Evolutionary conservation across 1,140 invertebrate species (phyloP), one percentile per base, ranked within the genome.

Genomic region (Epicauta chinensis): DNA sequence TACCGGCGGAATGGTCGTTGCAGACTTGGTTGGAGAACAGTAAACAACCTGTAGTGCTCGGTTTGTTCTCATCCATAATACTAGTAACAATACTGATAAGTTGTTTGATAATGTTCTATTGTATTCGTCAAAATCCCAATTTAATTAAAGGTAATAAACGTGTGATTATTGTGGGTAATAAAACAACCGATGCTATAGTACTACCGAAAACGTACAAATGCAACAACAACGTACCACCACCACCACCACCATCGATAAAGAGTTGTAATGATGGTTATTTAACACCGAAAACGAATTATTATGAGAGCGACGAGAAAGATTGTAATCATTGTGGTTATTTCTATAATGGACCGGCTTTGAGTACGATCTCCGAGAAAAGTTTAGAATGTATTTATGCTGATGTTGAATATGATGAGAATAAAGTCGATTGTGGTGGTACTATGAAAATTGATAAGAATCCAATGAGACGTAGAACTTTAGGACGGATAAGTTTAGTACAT

Each of bases 141-240:
- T 62, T 82, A 41, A 55, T 83, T 10, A 75, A 72, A 58, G 78
- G 78, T 1, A 82, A 75, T 55, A 81, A 81, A 57, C 70, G 78
- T 17, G 68, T 82, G 10, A 64, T 82, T 3, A 71, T 80, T 37
- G 76, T 80, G 0, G 77, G 77, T 36, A 72, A 71, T 30, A 73
- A 74, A 55, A 64, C 69, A 2, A 69, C 75, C 9, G 73, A 81
- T n/a, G 75, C 73, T 1, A 65, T 80, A 11, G 68, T 79, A 4
- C 60, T 80, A 5, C 77, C 77, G 0, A 69, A 74, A 23, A 63
- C 23, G 2, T 49, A 48, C 10, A 11, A 50, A 56, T 15, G 41
- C 38, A 40, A 32, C 3, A 23, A 23, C 7, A 57, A 60, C 41
- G 45, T 23, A 23, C 23, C 23, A 23, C 23, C 23, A 7, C 52